Conservation (phyloP, 2,888 invertebrate species). For the Chorisops tibialis region DNA sequence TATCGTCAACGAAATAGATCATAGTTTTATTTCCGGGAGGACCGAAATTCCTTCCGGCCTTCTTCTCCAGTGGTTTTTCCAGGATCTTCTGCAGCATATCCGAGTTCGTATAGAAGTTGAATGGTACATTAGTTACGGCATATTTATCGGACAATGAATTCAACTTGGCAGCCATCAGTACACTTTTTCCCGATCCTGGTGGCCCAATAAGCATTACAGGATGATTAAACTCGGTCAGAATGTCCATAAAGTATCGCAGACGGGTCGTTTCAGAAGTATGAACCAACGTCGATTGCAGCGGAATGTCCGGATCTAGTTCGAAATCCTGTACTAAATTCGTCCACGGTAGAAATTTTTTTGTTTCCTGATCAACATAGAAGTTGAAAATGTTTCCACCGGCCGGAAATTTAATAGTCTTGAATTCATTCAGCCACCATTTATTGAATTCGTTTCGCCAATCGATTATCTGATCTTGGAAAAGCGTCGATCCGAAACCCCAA, state of each 20-base stretch:
- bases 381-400: slow-evolving; percentile 78
- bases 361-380: slow-evolving; percentile 82
- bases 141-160: slow-evolving; percentile 70
- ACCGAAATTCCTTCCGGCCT: slow-evolving; percentile 89
- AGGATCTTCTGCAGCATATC: slow-evolving; percentile 84
- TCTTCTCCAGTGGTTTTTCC: slow-evolving; percentile 91
- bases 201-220: slow-evolving; percentile 90
- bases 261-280: slow-evolving; percentile 88
- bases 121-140: slow-evolving; percentile 82
- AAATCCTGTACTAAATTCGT: slow-evolving; percentile 73
- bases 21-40: slow-evolving; percentile 90
- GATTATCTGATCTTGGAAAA: slow-evolving; percentile 85
- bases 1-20: slow-evolving; percentile 92
- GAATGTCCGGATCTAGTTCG: slow-evolving; percentile 81
- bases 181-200: slow-evolving; percentile 89
- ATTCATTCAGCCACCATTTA: slow-evolving; percentile 92
- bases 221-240: slow-evolving; percentile 70
- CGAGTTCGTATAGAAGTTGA: slow-evolving; percentile 93
- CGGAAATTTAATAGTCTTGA: slow-evolving; percentile 88
- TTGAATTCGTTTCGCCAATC: slow-evolving; percentile 93
- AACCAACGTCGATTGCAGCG: slow-evolving; percentile 73
- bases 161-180: slow-evolving; percentile 83
- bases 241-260: slow-evolving; percentile 81
- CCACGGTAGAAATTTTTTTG: slow-evolving; percentile 85
- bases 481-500: slow-evolving; percentile 91